These are phyloP conservation scores for Sceloporus undulatus DNA, from an alignment of 2,113 vertebrate species.

Conservation along the genomic window DNA sequence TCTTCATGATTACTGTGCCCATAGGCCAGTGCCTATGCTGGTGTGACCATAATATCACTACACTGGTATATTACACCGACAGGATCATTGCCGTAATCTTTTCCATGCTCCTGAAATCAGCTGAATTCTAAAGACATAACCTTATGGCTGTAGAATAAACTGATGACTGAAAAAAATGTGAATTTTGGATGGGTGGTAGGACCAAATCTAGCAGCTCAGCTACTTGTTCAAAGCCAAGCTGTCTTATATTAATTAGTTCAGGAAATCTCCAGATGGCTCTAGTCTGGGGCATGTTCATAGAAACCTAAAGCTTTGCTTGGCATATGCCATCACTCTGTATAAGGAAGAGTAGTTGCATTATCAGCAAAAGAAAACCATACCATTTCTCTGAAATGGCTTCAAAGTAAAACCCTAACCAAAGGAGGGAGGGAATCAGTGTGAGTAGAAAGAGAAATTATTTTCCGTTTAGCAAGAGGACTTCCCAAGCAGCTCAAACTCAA, in stretches of 20 bases:
- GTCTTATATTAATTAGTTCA: conserved; percentile 40
- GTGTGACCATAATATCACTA: too few relatives aligned
- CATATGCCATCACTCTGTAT: conserved; percentile 48
- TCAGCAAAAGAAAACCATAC: conserved; percentile 65
- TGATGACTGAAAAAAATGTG: not conserved
- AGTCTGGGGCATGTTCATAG: conserved; percentile 42
- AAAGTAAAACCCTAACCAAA: conserved; percentile 31
- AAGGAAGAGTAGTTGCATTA: conserved; percentile 59
- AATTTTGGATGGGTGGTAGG: too few relatives aligned
- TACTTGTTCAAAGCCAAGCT: not conserved
- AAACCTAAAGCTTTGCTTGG: conserved; percentile 63
- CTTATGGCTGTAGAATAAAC: not conserved
- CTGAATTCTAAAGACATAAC: not conserved
- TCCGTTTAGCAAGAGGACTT: conserved; percentile 38
- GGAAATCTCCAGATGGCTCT: conserved; percentile 57
- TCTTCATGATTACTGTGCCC: too few relatives aligned
- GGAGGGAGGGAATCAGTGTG: conserved; percentile 35
- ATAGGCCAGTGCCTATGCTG: too few relatives aligned
- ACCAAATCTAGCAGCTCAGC: not conserved
- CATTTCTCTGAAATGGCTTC: conserved; percentile 57
- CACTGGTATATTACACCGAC: too few relatives aligned
- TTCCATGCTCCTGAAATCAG: not conserved
- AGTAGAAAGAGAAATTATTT: conserved; percentile 49
- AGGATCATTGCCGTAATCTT: not conserved
- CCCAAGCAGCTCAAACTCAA: conserved; percentile 45